A percentile compares a stretch with the other conserved stretches of the same genome.
These are phyloP conservation scores for Leucosticte australis DNA, from an alignment of 2,113 vertebrate species.

Conservation along the genomic window DNA sequence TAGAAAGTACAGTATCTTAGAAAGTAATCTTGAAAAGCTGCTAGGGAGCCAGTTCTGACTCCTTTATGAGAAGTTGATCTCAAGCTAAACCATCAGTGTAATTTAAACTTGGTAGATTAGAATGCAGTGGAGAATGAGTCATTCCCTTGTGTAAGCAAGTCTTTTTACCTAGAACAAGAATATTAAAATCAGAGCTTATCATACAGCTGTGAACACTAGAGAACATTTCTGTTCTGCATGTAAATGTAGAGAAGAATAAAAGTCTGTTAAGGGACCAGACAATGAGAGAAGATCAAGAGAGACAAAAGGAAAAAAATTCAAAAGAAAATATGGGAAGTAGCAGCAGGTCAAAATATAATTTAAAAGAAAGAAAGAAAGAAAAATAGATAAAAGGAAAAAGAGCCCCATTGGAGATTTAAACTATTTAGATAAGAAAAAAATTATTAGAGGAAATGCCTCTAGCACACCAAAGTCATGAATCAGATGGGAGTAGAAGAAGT, in stretches of 20 bases:
- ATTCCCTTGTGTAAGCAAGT: neutral
- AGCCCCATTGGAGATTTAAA: neutral
- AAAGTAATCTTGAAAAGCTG: neutral
- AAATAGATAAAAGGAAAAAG: too few relatives aligned
- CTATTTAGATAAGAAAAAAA: neutral
- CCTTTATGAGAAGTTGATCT: neutral
- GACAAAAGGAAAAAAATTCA: neutral
- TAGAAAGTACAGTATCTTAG: neutral
- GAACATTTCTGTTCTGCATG: neutral
- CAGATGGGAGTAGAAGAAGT: neutral
- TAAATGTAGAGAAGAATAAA: neutral
- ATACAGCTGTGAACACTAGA: neutral
- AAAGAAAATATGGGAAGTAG: neutral
- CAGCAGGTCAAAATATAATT: neutral
- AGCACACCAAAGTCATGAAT: neutral
- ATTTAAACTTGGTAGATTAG: conserved; percentile 4
- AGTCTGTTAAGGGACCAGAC: neutral
- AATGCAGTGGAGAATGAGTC: neutral
- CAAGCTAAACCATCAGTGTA: neutral
- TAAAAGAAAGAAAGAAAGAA: neutral
- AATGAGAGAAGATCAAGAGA: neutral
- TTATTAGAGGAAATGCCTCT: neutral
- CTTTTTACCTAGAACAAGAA: neutral
- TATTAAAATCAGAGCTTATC: conserved; percentile 37
- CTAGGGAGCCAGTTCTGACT: neutral